Percentiles rank a stretch among this genome's conserved stretches.
Evolutionary conservation across 1,140 invertebrate species (phyloP).

Genomic region (Ridgeia piscesae): DNA sequence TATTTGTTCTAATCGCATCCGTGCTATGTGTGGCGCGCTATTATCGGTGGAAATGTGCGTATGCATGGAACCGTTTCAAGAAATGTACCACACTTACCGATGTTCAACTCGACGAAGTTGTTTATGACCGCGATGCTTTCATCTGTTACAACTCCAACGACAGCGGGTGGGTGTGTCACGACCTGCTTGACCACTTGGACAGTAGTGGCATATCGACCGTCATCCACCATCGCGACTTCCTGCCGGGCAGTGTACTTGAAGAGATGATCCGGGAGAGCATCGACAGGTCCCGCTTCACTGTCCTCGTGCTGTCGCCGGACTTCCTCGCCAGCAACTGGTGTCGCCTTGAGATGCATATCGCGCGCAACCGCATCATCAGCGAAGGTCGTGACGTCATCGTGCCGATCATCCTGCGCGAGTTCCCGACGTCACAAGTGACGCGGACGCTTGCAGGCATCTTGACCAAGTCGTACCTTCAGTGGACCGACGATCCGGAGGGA

Average conservation of each 20-base stretch:
- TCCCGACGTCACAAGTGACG: background rate
- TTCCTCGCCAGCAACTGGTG: conserved; percentile 23
- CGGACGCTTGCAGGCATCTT: background rate
- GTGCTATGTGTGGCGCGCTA: too few species aligned
- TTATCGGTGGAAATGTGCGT: too few species aligned
- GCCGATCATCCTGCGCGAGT: background rate
- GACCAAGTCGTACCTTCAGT: too few species aligned
- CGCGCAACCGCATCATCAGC: background rate
- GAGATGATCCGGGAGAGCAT: conserved; percentile 19
- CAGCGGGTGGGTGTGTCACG: background rate
- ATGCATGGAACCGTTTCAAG: too few species aligned
- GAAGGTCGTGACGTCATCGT: conserved; percentile 12
- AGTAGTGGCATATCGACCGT: background rate
- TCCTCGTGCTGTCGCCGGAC: background rate
- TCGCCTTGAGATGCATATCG: conserved; percentile 10
- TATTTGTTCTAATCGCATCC: too few species aligned
- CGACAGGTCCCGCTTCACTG: conserved; percentile 21
- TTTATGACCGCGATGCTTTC: background rate
- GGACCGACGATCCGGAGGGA: too few species aligned
- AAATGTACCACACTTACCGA: too few species aligned
- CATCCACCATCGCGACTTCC: conserved; percentile 11
- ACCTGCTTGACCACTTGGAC: conserved; percentile 19
- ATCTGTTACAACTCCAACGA: background rate
- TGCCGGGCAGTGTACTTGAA: conserved; percentile 11
- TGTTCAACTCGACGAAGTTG: too few species aligned